Evolutionary conservation across 2,113 vertebrate species (phyloP), one percentile per base, ranked within the genome.

Genomic region (Bujurquina vittata): DNA sequence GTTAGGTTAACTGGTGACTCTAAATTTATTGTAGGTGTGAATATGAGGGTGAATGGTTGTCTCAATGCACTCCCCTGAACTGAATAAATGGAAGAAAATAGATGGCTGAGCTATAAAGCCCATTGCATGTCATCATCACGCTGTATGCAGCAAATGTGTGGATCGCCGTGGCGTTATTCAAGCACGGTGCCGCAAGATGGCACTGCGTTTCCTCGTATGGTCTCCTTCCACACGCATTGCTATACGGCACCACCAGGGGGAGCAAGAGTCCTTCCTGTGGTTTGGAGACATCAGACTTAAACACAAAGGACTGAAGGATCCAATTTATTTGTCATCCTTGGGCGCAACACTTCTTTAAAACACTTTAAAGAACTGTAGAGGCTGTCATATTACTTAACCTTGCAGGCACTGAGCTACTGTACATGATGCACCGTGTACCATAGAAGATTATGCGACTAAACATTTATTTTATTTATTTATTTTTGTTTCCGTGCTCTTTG

Each of bases 181-280:
- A 11, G 10, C 37, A 8, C 1, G 15, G 8, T 1, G 2, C 85
- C 89, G 85, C 80, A 26, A 56, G 86, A 83, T 74, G 89, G 65
- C 74, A 4, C 84, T 86, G 80, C 73, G 12, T n/a, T 37, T 12
- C 56, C 20, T 77, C 11, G n/a, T 10, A 40, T 31, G 3, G 1
- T 11, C 12, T 58, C 14, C 18, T 17, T 46, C 6, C 33, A 43
- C 10, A 17, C 26, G 26, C 3, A 46, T 11, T 78, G 59, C 54
- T 18, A 26, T n/a, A 31, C 4, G 67, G 26, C 10, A 35, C 91
- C 92, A 79, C 62, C 1, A 46, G 92, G 63, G 84, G 89, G 89
- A 40, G 88, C 75, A 72, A 77, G 35, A 91, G 78, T 52, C 14
- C 65, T 92, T 87, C 49, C n/a, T 77, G 35, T 59, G 26, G 35